These are phyloP conservation scores for Bombus huntii DNA, from an alignment of 1,140 invertebrate species.

Conservation along the genomic window DNA sequence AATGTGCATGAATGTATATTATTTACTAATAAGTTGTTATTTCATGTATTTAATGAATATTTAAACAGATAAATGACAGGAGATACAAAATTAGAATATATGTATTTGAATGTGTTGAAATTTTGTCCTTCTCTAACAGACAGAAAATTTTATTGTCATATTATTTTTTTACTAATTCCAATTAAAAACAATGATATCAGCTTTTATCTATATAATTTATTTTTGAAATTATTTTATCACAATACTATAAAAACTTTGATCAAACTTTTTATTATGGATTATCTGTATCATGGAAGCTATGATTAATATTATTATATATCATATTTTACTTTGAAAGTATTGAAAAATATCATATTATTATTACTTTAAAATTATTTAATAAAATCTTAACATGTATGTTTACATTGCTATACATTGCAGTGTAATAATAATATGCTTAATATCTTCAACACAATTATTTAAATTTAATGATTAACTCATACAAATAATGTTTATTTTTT, in stretches of 20 bases:
- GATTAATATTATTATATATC: background rate
- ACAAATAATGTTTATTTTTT: background rate
- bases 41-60: background rate
- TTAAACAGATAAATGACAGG: background rate
- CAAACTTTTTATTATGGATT: background rate
- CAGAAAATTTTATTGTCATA: background rate
- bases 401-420: too few species aligned
- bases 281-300: background rate
- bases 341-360: background rate
- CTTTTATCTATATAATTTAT: background rate
- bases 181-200: background rate
- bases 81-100: background rate
- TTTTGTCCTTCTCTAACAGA: background rate
- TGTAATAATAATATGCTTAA: background rate
- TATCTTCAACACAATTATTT: background rate
- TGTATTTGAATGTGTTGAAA: background rate
- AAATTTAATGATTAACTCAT: background rate
- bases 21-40: background rate
- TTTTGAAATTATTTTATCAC: slow-evolving; percentile 3
- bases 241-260: background rate
- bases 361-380: background rate
- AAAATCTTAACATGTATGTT: too few species aligned
- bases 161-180: background rate
- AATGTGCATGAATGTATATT: background rate
- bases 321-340: background rate